phyloP scores from a whole-genome alignment of 2,888 invertebrate species.

The Metallyticus violacea region DNA sequence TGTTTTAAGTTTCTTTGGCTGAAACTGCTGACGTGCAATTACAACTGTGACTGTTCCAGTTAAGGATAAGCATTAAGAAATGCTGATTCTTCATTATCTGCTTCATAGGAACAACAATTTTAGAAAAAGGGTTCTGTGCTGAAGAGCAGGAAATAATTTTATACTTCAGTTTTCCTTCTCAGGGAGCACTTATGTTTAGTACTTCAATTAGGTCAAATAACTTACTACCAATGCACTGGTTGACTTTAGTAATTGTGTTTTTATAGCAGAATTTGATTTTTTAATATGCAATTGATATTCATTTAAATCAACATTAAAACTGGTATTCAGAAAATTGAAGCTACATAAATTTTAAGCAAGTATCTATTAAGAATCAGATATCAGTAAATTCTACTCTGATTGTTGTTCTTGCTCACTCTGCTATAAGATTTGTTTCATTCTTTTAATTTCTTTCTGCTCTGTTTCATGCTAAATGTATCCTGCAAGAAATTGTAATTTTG shows the following conservation, averaged over 20 bases:
- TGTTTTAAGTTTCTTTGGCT: neutral
- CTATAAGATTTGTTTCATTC: neutral
- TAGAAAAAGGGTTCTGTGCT: neutral
- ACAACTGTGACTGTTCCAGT: neutral
- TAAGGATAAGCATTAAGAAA: neutral
- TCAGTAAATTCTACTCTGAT: neutral
- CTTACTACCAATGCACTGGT: neutral
- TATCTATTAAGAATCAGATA: neutral
- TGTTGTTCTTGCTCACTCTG: neutral
- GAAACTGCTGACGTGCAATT: neutral
- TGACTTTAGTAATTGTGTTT: neutral
- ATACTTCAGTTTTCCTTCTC: constrained; percentile 1
- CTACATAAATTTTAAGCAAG: neutral
- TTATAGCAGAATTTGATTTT: neutral
- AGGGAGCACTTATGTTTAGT: constrained; percentile 6
- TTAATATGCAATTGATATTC: neutral
- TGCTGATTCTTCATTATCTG: neutral
- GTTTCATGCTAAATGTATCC: neutral
- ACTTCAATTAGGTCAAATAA: neutral
- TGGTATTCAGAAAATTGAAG: neutral
- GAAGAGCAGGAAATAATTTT: neutral
- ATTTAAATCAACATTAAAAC: neutral
- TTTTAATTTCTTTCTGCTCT: neutral
- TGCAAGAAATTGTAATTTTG: neutral
- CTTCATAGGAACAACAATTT: neutral